phyloP scores from a whole-genome alignment of 92 coral and sea anemone species.

The Parazoanthus swiftii region DNA sequence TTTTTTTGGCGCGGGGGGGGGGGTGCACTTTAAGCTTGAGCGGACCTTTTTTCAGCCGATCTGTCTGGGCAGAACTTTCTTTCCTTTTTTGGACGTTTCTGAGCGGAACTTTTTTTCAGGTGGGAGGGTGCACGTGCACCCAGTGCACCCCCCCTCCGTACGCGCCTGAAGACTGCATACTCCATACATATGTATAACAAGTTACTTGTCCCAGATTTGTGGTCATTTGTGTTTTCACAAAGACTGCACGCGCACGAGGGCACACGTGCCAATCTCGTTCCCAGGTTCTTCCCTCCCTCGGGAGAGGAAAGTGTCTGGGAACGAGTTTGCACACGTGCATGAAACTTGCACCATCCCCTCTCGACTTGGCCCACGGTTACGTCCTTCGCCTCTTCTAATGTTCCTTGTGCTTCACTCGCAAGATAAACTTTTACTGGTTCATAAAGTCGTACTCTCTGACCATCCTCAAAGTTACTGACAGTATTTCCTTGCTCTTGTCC shows the following conservation, averaged over 20 bases:
- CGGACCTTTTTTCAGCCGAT: too few relatives aligned
- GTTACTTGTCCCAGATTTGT: not conserved
- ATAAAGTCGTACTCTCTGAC: constrained; percentile 85
- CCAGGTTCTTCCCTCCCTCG: too few relatives aligned
- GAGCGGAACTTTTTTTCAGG: too few relatives aligned
- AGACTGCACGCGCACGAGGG: not conserved
- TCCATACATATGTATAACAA: too few relatives aligned
- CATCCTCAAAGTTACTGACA: constrained; percentile 74
- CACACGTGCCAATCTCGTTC: too few relatives aligned
- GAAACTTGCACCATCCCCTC: not conserved
- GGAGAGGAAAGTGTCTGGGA: too few relatives aligned
- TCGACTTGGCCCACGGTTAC: not conserved
- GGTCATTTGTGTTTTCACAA: not conserved
- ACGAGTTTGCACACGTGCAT: not conserved
- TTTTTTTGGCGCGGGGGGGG: too few relatives aligned
- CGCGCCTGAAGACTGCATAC: not conserved
- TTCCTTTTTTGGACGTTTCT: too few relatives aligned
- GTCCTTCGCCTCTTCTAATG: not conserved
- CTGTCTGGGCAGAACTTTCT: too few relatives aligned
- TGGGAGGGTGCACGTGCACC: too few relatives aligned
- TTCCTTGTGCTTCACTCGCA: not conserved
- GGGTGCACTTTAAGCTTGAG: too few relatives aligned
- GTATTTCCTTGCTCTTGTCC: constrained; percentile 71
- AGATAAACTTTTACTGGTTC: constrained; percentile 28
- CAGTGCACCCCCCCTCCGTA: too few relatives aligned